Evolutionary conservation across 2,888 invertebrate species (phyloP).

Genomic region (Diaphora mendica): DNA sequence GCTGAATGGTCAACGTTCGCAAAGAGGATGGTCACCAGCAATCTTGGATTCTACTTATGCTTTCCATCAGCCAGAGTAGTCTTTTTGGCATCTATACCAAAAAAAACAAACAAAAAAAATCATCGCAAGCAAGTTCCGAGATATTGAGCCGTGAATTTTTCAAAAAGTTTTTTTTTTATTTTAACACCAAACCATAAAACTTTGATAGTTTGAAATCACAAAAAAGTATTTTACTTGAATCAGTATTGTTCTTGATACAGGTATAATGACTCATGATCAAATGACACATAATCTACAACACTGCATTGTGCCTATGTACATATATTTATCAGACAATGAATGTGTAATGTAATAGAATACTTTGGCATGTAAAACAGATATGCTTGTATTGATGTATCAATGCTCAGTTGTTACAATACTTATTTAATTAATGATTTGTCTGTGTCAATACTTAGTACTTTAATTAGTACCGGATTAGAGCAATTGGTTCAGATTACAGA

Average conservation of each 20-base stretch:
- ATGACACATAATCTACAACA: neutral
- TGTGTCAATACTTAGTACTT: neutral
- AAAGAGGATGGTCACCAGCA: too few relatives aligned
- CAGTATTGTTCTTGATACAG: neutral
- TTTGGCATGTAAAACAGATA: constrained; percentile 3
- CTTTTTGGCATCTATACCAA: too few relatives aligned
- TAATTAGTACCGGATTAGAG: neutral
- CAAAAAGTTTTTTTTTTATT: too few relatives aligned
- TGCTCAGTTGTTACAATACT: neutral
- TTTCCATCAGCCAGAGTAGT: too few relatives aligned
- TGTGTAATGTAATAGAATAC: constrained; percentile 1
- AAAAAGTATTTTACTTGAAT: neutral
- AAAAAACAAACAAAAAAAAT: too few relatives aligned
- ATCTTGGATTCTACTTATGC: too few relatives aligned
- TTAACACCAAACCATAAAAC: too few relatives aligned
- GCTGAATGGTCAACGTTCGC: too few relatives aligned
- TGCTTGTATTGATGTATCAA: neutral
- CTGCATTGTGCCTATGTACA: neutral
- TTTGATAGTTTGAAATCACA: neutral
- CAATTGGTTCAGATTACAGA: neutral
- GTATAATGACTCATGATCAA: neutral
- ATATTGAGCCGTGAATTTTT: too few relatives aligned
- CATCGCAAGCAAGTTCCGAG: too few relatives aligned
- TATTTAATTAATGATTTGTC: neutral
- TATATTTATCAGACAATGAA: neutral